Evolutionary conservation across 1,140 invertebrate species (phyloP).

Genomic region (Spodoptera litura): DNA sequence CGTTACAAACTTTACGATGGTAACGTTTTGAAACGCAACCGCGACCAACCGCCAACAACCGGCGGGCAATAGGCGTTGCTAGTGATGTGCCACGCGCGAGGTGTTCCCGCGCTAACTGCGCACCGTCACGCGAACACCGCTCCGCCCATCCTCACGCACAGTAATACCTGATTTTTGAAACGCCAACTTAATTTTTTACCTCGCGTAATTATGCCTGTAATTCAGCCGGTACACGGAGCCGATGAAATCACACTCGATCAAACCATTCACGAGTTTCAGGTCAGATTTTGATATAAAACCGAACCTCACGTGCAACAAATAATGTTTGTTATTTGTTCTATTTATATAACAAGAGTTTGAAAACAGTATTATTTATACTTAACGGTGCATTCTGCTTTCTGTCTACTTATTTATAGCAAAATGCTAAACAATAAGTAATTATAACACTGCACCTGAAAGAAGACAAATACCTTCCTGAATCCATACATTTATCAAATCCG

Average conservation of each 20-base stretch:
- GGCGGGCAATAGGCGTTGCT: slow-evolving; percentile 78
- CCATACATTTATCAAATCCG: neutral
- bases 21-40: slow-evolving; percentile 51
- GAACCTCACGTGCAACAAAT: slow-evolving; percentile 30
- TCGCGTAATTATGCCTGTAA: slow-evolving; percentile 31
- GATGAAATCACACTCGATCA: slow-evolving; percentile 22
- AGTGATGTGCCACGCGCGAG: slow-evolving; percentile 79
- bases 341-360: slow-evolving; percentile 37
- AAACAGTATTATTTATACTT: slow-evolving; percentile 44
- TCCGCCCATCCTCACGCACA: slow-evolving; percentile 81
- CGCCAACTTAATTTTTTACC: slow-evolving; percentile 46
- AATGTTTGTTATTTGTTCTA: slow-evolving; percentile 43
- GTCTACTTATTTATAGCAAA: slow-evolving; percentile 43
- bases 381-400: slow-evolving; percentile 40
- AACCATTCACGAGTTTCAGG: slow-evolving; percentile 10
- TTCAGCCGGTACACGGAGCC: neutral
- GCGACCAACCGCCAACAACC: slow-evolving; percentile 60
- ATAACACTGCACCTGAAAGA: neutral
- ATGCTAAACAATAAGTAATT: neutral
- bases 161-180: slow-evolving; percentile 50
- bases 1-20: slow-evolving; percentile 34
- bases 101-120: slow-evolving; percentile 81
- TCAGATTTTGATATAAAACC: slow-evolving; percentile 39
- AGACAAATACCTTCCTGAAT: slow-evolving; percentile 22
- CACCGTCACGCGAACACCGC: slow-evolving; percentile 72